Percentiles rank a stretch among this genome's conserved stretches.
Evolutionary conservation across 2,888 invertebrate genomes (phyloP).

Genomic region (Heliconius sara): DNA sequence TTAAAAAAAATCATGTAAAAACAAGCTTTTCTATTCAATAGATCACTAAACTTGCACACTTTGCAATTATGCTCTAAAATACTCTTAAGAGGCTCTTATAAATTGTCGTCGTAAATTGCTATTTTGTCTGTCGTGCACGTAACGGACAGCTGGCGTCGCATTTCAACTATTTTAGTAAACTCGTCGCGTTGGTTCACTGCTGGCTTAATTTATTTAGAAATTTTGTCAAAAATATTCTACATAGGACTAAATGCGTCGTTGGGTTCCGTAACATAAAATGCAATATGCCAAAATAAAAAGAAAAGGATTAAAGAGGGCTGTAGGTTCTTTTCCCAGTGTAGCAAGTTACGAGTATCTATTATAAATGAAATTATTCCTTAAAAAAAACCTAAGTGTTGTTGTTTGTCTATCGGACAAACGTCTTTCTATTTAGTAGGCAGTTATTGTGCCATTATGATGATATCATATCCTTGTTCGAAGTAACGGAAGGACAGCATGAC

Average conservation of each 20-base stretch:
- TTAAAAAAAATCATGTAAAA: neutral
- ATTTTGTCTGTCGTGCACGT: constrained; percentile 29
- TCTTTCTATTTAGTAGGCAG: neutral
- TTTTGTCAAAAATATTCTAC: neutral
- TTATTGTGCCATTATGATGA: neutral
- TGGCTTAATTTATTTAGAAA: constrained; percentile 17
- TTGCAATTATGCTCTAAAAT: neutral
- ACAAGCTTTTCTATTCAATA: neutral
- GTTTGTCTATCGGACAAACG: neutral
- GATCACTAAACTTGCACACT: neutral
- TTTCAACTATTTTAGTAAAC: constrained; percentile 42
- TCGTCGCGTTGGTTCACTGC: constrained; percentile 22
- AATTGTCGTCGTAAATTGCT: neutral
- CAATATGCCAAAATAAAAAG: neutral
- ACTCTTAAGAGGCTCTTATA: neutral
- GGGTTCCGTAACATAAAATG: neutral
- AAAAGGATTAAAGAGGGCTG: neutral
- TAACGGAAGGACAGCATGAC: neutral
- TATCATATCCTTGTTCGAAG: constrained; percentile 1
- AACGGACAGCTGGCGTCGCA: constrained; percentile 39
- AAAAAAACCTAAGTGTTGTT: neutral
- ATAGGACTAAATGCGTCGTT: neutral
- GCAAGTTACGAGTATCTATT: neutral
- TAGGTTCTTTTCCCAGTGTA: neutral
- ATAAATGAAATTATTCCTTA: neutral